A percentile compares a stretch with the other conserved stretches of the same genome.
These are phyloP conservation scores for Myrmecobius fasciatus DNA, from an alignment of 2,113 vertebrate genomes.

Conservation along the genomic window DNA sequence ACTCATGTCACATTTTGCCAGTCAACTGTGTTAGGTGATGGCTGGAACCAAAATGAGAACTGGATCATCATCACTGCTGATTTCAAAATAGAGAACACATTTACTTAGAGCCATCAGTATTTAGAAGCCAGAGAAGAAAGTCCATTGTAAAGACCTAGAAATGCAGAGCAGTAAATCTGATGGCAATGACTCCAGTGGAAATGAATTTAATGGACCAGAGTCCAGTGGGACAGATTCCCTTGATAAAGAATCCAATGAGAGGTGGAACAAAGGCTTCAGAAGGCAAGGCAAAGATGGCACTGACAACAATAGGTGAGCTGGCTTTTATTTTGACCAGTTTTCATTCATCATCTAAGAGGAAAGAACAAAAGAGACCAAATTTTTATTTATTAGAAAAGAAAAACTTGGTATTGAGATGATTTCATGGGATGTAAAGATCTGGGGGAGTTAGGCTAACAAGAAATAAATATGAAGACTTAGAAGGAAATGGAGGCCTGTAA, in stretches of 20 bases:
- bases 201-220: background rate
- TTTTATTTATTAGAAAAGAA: background rate
- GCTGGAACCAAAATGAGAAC: background rate
- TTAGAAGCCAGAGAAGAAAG: background rate
- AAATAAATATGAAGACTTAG: background rate
- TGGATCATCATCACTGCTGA: background rate
- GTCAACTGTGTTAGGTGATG: background rate
- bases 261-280: constrained; percentile 64
- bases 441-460: background rate
- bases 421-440: background rate
- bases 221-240: background rate
- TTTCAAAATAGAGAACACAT: constrained; percentile 1
- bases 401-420: background rate
- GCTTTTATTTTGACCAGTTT: background rate
- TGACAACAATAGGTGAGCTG: constrained; percentile 84
- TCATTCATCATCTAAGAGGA: too few relatives aligned
- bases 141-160: constrained; percentile 72
- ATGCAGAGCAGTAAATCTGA: constrained; percentile 41
- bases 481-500: background rate
- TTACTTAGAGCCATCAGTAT: background rate
- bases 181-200: background rate
- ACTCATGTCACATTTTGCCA: too few relatives aligned
- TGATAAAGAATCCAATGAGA: background rate
- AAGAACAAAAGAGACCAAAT: background rate
- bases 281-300: constrained; percentile 72